phyloP scores from a whole-genome alignment of 1,140 invertebrate genomes.

The Drosophila tsacasi region DNA sequence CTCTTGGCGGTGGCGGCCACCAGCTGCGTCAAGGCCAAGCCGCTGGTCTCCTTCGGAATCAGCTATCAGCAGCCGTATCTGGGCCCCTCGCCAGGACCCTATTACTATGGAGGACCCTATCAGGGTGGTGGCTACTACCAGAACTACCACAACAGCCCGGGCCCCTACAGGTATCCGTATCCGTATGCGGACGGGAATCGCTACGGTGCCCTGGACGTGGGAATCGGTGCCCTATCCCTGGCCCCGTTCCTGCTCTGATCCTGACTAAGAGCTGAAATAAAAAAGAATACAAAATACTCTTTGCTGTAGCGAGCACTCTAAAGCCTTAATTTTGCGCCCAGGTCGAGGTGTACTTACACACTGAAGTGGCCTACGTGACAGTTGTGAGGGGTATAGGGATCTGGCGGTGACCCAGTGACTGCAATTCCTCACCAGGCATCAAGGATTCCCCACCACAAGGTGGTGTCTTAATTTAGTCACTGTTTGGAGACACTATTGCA shows the following conservation, averaged over 20 bases:
- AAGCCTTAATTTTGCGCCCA: slow-evolving; percentile 15
- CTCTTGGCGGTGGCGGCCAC: slow-evolving; percentile 28
- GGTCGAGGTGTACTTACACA: neutral
- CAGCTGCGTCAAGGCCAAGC: slow-evolving; percentile 55
- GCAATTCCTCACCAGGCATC: slow-evolving; percentile 6
- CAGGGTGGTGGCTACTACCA: slow-evolving; percentile 30
- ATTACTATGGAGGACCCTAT: slow-evolving; percentile 51
- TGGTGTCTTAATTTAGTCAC: neutral
- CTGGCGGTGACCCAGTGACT: slow-evolving; percentile 41
- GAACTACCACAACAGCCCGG: slow-evolving; percentile 32
- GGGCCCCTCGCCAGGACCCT: slow-evolving; percentile 26
- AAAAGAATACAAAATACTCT: slow-evolving; percentile 15
- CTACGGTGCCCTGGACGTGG: slow-evolving; percentile 62
- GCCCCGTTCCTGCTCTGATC: slow-evolving; percentile 62
- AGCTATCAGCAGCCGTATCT: slow-evolving; percentile 51
- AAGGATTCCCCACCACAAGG: slow-evolving; percentile 12
- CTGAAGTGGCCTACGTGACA: slow-evolving; percentile 27
- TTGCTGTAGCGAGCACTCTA: slow-evolving; percentile 13
- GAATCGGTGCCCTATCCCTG: slow-evolving; percentile 63
- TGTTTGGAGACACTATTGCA: neutral
- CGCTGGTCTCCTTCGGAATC: slow-evolving; percentile 57
- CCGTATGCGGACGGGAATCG: slow-evolving; percentile 28
- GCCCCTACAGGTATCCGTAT: slow-evolving; percentile 45
- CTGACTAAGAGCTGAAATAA: slow-evolving; percentile 28
- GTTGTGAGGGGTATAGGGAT: neutral